Percentiles rank a stretch among this genome's conserved stretches.
These are phyloP conservation scores for Drosophila acutilabella DNA, from an alignment of 2,888 invertebrate genomes.

Conservation along the genomic window DNA sequence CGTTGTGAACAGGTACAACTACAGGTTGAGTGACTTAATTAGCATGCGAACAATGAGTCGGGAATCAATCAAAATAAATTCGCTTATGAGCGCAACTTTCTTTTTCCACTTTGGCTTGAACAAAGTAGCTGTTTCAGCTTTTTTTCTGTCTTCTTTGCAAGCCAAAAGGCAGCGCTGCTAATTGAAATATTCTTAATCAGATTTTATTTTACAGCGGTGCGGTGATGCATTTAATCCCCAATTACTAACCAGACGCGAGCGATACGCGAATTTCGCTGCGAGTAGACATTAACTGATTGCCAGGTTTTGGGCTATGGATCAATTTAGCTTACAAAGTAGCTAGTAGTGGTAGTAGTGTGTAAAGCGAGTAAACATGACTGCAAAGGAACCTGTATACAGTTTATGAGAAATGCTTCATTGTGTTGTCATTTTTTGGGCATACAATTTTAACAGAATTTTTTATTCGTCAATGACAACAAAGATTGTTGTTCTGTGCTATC, in stretches of 20 bases:
- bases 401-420: too few relatives aligned
- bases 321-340: slow-evolving; percentile 64
- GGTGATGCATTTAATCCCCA: slow-evolving; percentile 75
- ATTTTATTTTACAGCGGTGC: slow-evolving; percentile 59
- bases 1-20: background rate
- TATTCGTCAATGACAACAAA: too few relatives aligned
- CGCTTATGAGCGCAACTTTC: slow-evolving; percentile 55
- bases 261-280: slow-evolving; percentile 14
- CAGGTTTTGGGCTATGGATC: slow-evolving; percentile 58
- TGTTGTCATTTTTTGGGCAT: too few relatives aligned
- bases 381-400: background rate
- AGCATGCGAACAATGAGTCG: slow-evolving; percentile 68
- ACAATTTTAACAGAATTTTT: too few relatives aligned
- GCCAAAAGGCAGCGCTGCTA: slow-evolving; percentile 60
- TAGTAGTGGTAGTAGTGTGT: slow-evolving; percentile 3
- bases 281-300: slow-evolving; percentile 38
- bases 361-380: background rate
- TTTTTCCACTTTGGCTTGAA: slow-evolving; percentile 36
- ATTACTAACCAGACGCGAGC: slow-evolving; percentile 55
- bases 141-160: background rate
- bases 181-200: slow-evolving; percentile 81
- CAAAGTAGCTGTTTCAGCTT: background rate
- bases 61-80: slow-evolving; percentile 64
- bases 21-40: slow-evolving; percentile 71
- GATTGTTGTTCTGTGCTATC: too few relatives aligned